Conservation (phyloP, 1,140 invertebrate species). For the Heliconius nattereri region DNA sequence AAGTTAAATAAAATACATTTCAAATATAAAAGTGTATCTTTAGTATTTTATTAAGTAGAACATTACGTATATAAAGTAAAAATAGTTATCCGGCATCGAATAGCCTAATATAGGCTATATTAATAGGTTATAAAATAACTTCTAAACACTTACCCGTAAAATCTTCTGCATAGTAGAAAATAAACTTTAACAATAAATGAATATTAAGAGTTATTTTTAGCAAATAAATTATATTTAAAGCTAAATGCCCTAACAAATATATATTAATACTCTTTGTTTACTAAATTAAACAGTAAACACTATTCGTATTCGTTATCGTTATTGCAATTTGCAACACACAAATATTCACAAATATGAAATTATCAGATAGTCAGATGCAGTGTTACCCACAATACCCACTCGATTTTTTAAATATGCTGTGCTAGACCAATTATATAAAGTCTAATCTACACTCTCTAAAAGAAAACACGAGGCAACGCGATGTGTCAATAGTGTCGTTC, state of each 20-base stretch:
- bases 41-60: neutral
- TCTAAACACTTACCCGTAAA: neutral
- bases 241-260: too few relatives aligned
- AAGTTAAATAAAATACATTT: neutral
- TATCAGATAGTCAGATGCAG: too few relatives aligned
- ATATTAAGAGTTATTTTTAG: neutral
- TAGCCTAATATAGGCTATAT: too few relatives aligned
- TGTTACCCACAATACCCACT: too few relatives aligned
- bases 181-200: neutral
- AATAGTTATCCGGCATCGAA: neutral
- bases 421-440: too few relatives aligned
- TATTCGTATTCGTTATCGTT: too few relatives aligned
- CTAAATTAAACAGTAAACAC: neutral
- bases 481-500: too few relatives aligned
- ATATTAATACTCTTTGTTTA: neutral
- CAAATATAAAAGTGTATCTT: neutral
- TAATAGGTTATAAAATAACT: neutral
- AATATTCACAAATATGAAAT: too few relatives aligned
- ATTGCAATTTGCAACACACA: too few relatives aligned
- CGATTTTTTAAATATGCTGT: too few relatives aligned
- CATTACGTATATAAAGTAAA: neutral
- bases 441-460: too few relatives aligned
- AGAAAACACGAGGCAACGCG: too few relatives aligned
- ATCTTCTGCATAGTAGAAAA: conserved; percentile 8
- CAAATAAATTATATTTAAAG: neutral